These are phyloP conservation scores for Gephyroberyx darwinii DNA, from an alignment of 2,797 vertebrate species.

Conservation along the genomic window DNA sequence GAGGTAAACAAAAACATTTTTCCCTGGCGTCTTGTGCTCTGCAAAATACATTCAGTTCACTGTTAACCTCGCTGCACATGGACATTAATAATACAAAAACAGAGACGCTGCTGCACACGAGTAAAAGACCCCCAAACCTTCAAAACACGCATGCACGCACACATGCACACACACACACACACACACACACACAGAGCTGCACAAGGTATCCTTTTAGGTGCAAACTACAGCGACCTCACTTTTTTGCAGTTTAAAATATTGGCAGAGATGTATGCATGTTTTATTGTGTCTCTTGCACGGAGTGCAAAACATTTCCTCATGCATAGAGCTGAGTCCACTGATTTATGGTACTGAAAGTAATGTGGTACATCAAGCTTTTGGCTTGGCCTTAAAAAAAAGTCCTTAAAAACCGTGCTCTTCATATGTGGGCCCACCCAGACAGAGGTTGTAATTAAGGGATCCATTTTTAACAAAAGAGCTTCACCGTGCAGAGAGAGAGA, in stretches of 20 bases:
- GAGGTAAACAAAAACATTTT: constrained; percentile 1
- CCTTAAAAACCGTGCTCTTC: constrained; percentile 25
- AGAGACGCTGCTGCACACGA: neutral
- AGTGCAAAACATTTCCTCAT: constrained; percentile 5
- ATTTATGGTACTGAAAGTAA: neutral
- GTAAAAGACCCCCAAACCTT: neutral
- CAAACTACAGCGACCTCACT: constrained; percentile 24
- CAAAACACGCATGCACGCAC: neutral
- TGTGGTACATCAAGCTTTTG: neutral
- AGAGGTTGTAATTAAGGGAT: constrained; percentile 62
- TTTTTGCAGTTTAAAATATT: constrained; percentile 30
- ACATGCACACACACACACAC: neutral
- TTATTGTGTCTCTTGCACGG: constrained; percentile 19
- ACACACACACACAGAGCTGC: neutral
- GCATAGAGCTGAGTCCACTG: neutral
- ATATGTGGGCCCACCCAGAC: constrained; percentile 27
- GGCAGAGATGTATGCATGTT: constrained; percentile 29
- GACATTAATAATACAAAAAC: constrained; percentile 9
- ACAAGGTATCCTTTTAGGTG: constrained; percentile 1
- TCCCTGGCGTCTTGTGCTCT: neutral
- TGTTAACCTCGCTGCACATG: neutral
- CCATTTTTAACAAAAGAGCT: constrained; percentile 58
- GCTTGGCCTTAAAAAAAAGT: constrained; percentile 11
- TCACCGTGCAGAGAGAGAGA: constrained; percentile 31
- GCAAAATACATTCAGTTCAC: neutral